Base-by-base conservation (phyloP, 2,797 vertebrate species). In the Telmatherina bonti region DNA sequence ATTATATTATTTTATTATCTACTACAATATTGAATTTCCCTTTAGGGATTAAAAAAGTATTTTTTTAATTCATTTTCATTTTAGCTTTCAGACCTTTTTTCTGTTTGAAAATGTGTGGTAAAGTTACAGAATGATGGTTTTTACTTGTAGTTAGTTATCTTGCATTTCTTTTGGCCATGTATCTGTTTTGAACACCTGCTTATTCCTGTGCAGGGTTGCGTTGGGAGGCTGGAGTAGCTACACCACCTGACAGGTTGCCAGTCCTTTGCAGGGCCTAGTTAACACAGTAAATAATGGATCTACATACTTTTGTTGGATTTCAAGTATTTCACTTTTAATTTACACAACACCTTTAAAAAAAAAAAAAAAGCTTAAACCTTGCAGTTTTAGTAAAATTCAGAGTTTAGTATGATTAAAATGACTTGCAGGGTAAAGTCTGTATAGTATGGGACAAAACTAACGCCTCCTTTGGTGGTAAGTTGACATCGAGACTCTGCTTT, bases 401-500 rank as follows among this genome's bases (percentile, higher is more conserved):
- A 59, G 13, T 51, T 22, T 12, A 43, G 41, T 43, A 7, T 8
- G 7, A 43, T 43, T 41, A 18, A 41, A 41, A 41, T 41, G 38
- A 41, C 38, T 15, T 20, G 16, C 41, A 43, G 16, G 41, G 29
- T 43, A 10, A 24, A 6, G 12, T 18, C 0, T 22, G 24, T 62
- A n/a, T 47, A 26, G 33, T 61, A 49, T 27, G 30, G 58, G 31
- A 20, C 12, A 22, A n/a, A 36, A 59, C 53, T 12, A 43, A 70
- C 64, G 22, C 57, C 33, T 8, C 29, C 5, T 51, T 43, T 27
- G 12, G 20, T 29, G 43, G 43, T 30, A 65, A 65, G 53, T n/a
- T 15, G 57, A 63, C 51, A 30, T 31, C n/a, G n/a, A 63, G 56
- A 65, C 51, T 56, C 38, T 33, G 13, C 62, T 66, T 79, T 66